These are phyloP conservation scores for Coracias cyanogaster DNA, from an alignment of 2,797 vertebrate genomes.

Conservation along the genomic window DNA sequence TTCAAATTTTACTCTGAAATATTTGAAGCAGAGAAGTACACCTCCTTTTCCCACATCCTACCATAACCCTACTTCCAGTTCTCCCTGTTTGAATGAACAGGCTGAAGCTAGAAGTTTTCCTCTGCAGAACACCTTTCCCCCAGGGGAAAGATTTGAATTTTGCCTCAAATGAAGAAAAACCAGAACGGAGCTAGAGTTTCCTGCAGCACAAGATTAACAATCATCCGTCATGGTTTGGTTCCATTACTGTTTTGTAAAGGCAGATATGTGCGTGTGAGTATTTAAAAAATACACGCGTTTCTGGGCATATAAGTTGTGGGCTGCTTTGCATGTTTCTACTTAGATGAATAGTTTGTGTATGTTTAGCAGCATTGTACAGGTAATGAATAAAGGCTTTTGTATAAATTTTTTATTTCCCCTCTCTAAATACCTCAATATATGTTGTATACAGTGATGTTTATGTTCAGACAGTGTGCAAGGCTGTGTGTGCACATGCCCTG, in stretches of 20 bases:
- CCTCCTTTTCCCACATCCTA: background rate
- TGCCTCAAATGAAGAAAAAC: constrained; percentile 41
- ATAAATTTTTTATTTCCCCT: background rate
- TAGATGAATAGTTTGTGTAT: background rate
- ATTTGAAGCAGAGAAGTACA: background rate
- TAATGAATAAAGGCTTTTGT: background rate
- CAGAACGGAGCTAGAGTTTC: constrained; percentile 25
- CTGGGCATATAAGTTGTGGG: background rate
- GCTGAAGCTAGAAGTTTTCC: constrained; percentile 2
- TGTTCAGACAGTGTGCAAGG: background rate
- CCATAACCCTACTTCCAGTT: background rate
- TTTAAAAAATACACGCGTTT: constrained; percentile 26
- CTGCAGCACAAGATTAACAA: constrained; percentile 44
- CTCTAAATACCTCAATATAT: background rate
- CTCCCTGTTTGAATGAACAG: constrained; percentile 25
- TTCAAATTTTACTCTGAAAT: constrained; percentile 1
- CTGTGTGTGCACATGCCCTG: background rate
- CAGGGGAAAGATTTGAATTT: background rate
- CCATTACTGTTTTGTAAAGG: constrained; percentile 18
- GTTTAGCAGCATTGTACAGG: background rate
- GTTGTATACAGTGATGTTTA: background rate
- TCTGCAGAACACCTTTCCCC: background rate
- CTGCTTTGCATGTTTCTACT: background rate
- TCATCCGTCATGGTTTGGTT: constrained; percentile 43
- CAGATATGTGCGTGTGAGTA: background rate